Percentiles rank a stretch among this genome's conserved stretches.
Conservation (phyloP, 2,888 invertebrate genomes). For the Neria commutata region DNA sequence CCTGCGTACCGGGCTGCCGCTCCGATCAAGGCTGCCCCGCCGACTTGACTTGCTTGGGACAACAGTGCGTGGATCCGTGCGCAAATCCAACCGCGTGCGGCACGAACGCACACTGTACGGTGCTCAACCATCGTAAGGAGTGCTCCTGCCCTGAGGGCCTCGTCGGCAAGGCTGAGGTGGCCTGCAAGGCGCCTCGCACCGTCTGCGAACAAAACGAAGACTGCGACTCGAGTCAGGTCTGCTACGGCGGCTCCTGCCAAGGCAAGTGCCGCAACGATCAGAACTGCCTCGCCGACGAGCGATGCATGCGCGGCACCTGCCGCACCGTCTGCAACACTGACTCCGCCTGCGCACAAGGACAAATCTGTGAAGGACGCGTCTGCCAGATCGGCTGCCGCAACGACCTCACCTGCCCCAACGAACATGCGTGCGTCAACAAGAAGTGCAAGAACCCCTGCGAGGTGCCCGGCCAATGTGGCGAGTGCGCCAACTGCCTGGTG, state of each 20-base stretch:
- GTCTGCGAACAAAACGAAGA: constrained; percentile 71
- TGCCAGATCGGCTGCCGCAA: constrained; percentile 87
- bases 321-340: constrained; percentile 87
- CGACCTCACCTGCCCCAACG: constrained; percentile 76
- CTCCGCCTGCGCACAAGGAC: constrained; percentile 76
- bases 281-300: constrained; percentile 83
- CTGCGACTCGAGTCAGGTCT: constrained; percentile 74
- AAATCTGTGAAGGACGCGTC: constrained; percentile 86
- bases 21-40: constrained; percentile 77
- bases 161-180: constrained; percentile 75
- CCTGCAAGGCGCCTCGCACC: constrained; percentile 73
- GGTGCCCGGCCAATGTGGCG: constrained; percentile 75
- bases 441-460: constrained; percentile 83
- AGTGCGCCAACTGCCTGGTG: constrained; percentile 82
- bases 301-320: constrained; percentile 83
- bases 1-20: constrained; percentile 82
- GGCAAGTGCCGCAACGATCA: constrained; percentile 79
- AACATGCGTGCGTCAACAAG: constrained; percentile 81
- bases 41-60: constrained; percentile 75
- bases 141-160: constrained; percentile 77
- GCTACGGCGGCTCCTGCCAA: constrained; percentile 80
- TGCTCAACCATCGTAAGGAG: constrained; percentile 73
- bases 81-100: constrained; percentile 80
- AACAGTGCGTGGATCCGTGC: constrained; percentile 81
- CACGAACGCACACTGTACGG: constrained; percentile 77